Percentiles rank a stretch among this genome's conserved stretches.
Conservation (phyloP, 1,140 invertebrate species). For the Lepidurus packardi region DNA sequence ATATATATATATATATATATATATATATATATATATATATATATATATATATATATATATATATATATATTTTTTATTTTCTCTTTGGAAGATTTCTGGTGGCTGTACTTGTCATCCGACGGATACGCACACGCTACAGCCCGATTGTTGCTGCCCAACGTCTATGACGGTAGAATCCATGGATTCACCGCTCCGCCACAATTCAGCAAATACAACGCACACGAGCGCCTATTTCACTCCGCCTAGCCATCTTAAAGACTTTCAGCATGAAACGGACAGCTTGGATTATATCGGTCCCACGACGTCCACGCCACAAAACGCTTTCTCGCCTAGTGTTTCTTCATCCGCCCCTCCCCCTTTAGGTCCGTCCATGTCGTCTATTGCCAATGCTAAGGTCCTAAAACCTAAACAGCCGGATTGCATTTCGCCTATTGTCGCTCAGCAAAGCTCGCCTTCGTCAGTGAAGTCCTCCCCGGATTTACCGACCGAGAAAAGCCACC, state of each 20-base stretch:
- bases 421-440: neutral
- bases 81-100: neutral
- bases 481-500: neutral
- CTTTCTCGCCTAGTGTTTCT: neutral
- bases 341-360: neutral
- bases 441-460: neutral
- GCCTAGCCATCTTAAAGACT: constrained; percentile 2
- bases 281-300: constrained; percentile 1
- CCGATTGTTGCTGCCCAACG: neutral
- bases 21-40: too few species aligned
- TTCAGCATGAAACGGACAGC: neutral
- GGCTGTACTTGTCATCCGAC: neutral
- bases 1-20: too few species aligned
- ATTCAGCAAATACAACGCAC: constrained; percentile 1
- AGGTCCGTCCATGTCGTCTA: neutral
- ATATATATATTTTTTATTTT: too few species aligned
- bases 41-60: too few species aligned
- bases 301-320: neutral
- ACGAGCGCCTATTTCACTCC: constrained; percentile 6
- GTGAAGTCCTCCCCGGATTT: neutral
- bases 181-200: neutral
- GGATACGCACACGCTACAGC: neutral
- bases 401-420: neutral
- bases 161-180: neutral
- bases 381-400: neutral